Evolutionary conservation across 1,140 invertebrate species (phyloP).

Genomic region (Nasonia vitripennis): DNA sequence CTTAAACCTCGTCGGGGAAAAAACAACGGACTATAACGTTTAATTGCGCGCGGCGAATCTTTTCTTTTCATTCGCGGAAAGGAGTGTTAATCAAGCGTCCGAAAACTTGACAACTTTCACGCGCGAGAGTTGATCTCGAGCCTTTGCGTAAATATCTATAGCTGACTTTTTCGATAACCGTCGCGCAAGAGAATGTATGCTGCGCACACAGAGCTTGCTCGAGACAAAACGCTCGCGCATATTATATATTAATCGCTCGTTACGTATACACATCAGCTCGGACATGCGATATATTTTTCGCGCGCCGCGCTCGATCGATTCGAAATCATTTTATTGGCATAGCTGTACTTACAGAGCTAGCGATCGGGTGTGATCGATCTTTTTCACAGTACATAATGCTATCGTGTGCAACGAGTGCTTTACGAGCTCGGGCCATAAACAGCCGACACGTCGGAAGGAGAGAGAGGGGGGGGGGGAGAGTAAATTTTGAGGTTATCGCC

Average conservation of each 20-base stretch:
- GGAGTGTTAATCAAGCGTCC: background rate
- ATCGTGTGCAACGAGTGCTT: conserved; percentile 20
- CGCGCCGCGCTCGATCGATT: background rate
- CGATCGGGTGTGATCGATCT: conserved; percentile 34
- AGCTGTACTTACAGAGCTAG: background rate
- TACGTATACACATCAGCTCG: background rate
- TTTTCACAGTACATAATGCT: conserved; percentile 34
- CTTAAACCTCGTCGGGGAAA: background rate
- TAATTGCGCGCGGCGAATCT: no score
- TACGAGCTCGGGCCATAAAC: conserved; percentile 20
- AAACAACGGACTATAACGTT: background rate
- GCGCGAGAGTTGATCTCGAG: no score
- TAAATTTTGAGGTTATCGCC: conserved; percentile 27
- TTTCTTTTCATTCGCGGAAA: background rate
- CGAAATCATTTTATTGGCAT: conserved; percentile 22
- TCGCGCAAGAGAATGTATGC: no score
- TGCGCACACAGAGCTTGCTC: no score
- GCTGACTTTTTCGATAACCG: no score
- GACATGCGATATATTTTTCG: background rate
- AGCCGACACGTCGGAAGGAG: background rate
- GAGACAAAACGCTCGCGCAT: background rate
- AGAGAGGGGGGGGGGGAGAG: background rate
- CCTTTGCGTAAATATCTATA: no score
- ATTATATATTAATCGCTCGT: background rate
- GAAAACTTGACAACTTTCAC: background rate